Evolutionary conservation across 2,797 vertebrate species (phyloP).

Genomic region (Clarias fuscus): DNA sequence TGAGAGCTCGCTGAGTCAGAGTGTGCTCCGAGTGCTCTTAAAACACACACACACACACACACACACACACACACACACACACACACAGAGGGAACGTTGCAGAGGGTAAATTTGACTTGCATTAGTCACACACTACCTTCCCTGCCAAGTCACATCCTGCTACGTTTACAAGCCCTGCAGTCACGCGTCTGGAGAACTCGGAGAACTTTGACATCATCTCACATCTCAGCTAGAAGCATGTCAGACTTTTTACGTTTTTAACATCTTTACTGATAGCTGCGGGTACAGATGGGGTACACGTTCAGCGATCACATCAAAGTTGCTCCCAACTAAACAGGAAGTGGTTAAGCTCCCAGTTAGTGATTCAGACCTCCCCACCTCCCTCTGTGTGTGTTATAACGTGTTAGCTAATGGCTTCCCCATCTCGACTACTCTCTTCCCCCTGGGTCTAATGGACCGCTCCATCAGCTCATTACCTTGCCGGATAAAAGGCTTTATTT

Average conservation of each 20-base stretch:
- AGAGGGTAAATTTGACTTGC: conserved; percentile 40
- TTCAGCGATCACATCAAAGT: neutral
- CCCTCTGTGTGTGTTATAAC: conserved; percentile 51
- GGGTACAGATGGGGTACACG: neutral
- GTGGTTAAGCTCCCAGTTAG: conserved; percentile 42
- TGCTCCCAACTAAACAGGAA: conserved; percentile 47
- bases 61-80: conserved; percentile 18
- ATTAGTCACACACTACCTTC: conserved; percentile 44
- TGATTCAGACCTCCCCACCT: conserved; percentile 29
- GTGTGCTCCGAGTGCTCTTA: conserved; percentile 5
- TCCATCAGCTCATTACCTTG: conserved; percentile 70
- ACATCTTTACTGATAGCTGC: neutral
- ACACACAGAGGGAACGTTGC: neutral
- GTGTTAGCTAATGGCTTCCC: conserved; percentile 62
- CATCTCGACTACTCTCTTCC: conserved; percentile 34
- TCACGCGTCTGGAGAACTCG: neutral
- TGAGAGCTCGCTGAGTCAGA: conserved; percentile 23
- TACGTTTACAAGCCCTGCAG: conserved; percentile 22
- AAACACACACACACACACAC: conserved; percentile 4
- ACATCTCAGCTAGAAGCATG: neutral
- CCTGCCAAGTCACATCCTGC: conserved; percentile 24
- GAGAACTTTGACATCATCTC: neutral
- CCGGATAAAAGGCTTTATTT: conserved; percentile 69
- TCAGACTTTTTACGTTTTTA: neutral
- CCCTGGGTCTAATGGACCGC: conserved; percentile 63